These are phyloP conservation scores for Tineola bisselliella DNA, from an alignment of 2,888 invertebrate species.

Conservation along the genomic window DNA sequence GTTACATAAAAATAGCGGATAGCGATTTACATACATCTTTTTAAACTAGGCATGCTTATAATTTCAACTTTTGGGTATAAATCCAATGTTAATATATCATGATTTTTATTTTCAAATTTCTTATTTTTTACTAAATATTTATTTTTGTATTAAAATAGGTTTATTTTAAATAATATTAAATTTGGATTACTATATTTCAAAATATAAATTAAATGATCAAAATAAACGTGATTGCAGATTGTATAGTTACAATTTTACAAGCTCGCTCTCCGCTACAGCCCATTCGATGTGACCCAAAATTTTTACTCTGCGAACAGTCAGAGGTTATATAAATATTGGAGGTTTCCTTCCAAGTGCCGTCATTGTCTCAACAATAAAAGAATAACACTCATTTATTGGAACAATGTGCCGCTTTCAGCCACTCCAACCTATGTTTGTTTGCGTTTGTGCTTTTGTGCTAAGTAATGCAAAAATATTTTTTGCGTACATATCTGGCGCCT, in stretches of 20 bases:
- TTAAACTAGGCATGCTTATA: background rate
- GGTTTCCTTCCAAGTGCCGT: conserved; percentile 56
- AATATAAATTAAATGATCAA: too few species aligned
- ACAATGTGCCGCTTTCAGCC: conserved; percentile 36
- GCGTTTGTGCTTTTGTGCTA: conserved; percentile 8
- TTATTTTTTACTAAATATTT: too few species aligned
- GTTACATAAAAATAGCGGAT: background rate
- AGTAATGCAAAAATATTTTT: background rate
- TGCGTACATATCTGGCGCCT: background rate
- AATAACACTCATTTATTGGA: conserved; percentile 61
- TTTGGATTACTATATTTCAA: too few species aligned
- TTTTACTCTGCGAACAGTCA: conserved; percentile 18
- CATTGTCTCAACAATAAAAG: conserved; percentile 62
- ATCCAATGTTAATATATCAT: too few species aligned
- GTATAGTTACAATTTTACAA: too few species aligned
- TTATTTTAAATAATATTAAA: too few species aligned
- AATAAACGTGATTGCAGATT: too few species aligned
- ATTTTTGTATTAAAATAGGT: too few species aligned
- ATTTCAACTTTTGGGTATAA: too few species aligned
- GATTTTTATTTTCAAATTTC: too few species aligned
- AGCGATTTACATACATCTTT: conserved; percentile 3
- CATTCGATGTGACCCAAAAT: background rate
- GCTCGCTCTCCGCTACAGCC: background rate
- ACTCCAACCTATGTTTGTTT: conserved; percentile 1
- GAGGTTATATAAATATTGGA: conserved; percentile 61